phyloP scores from a whole-genome alignment of 2,888 invertebrate genomes.

The Polymixis flavicincta region DNA sequence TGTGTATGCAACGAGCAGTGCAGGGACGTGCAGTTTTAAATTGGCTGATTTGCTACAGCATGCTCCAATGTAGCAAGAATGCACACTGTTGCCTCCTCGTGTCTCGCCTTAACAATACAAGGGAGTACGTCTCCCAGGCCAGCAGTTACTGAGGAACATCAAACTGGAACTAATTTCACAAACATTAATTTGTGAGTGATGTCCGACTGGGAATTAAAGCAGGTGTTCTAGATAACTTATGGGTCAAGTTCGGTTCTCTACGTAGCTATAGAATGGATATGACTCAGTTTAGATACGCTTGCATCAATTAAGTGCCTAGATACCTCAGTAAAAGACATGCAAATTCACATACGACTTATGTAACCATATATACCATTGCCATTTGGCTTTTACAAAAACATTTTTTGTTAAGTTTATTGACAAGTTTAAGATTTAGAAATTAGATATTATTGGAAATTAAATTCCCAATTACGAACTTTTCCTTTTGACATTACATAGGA shows the following conservation, averaged over 20 bases:
- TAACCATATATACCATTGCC: too few species aligned
- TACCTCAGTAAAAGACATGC: background rate
- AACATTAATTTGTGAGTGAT: slow-evolving; percentile 61
- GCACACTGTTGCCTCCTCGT: background rate
- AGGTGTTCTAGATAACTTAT: slow-evolving; percentile 33
- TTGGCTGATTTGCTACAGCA: background rate
- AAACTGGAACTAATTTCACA: slow-evolving; percentile 58
- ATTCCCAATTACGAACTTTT: too few species aligned
- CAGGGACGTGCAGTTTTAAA: too few species aligned
- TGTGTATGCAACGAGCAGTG: too few species aligned
- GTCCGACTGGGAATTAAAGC: slow-evolving; percentile 27
- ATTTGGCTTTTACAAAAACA: too few species aligned
- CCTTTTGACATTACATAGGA: too few species aligned
- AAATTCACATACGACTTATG: background rate
- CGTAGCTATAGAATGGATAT: background rate
- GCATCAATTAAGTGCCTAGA: background rate
- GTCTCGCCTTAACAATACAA: slow-evolving; percentile 3
- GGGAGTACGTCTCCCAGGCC: slow-evolving; percentile 41
- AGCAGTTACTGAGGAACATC: slow-evolving; percentile 48
- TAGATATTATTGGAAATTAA: too few species aligned
- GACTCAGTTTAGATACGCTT: background rate
- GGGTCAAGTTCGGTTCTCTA: slow-evolving; percentile 28
- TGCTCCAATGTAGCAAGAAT: background rate
- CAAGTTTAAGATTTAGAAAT: too few species aligned
- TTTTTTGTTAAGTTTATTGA: too few species aligned